Conservation (phyloP, 2,113 vertebrate genomes). For the Platysteira castanea region DNA sequence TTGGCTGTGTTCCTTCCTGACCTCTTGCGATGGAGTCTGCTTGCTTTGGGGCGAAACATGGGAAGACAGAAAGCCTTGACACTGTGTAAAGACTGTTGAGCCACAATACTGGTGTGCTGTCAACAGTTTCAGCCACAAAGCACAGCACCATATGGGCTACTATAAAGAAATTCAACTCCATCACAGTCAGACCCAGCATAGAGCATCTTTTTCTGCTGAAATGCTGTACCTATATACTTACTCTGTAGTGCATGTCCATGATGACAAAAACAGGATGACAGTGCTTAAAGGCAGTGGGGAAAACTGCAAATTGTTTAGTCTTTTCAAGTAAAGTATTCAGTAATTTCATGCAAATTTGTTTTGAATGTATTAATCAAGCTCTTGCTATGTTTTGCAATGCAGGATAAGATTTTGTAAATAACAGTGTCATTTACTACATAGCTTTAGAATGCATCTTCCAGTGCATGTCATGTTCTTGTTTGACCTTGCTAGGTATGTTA, state of each 20-base stretch:
- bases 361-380: background rate
- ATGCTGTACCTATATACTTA: background rate
- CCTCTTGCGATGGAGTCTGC: fast-evolving
- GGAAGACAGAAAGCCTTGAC: background rate
- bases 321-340: background rate
- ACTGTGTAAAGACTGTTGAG: background rate
- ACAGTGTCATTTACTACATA: background rate
- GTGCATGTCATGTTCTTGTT: background rate
- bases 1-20: background rate
- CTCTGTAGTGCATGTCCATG: background rate
- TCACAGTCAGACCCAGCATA: background rate
- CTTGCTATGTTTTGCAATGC: background rate
- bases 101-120: background rate
- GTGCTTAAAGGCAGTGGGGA: background rate
- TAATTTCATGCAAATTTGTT: background rate
- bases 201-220: background rate
- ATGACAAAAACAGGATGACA: background rate
- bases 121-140: background rate
- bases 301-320: background rate
- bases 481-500: background rate
- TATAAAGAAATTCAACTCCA: background rate
- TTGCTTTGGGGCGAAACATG: background rate
- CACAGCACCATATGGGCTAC: background rate
- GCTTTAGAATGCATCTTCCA: background rate
- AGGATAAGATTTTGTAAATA: background rate